Evolutionary conservation across 2,888 invertebrate species (phyloP), one percentile per base, ranked within the genome.

Genomic region (Orthonevra nobilis): DNA sequence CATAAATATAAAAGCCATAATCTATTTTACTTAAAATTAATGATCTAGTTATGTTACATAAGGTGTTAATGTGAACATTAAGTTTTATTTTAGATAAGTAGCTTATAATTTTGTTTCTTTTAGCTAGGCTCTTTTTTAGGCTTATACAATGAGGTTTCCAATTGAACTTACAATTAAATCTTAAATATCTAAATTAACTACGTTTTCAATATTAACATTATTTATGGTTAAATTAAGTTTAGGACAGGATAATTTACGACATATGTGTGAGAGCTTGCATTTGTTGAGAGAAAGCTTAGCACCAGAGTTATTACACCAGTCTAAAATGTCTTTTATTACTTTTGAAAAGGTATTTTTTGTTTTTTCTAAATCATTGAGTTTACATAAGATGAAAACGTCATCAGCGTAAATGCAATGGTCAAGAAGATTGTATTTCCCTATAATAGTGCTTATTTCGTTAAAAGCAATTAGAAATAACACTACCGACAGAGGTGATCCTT

Each of bases 381-480:
- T 52, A 9, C 32, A 30, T 9, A 30, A 12, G 9, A 54, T 34
- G 12, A 17, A 17, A n/a, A 52, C 15, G 23, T 52, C 52, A 52
- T 32, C 52, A 6, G 52, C 52, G 26, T 15, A 44, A 9, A 52
- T 32, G 32, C 30, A 14, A 1, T 34, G 34, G 6, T 52, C 28
- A 9, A 30, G 5, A 7, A 14, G 10, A 34, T 54, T 54, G 20
- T 54, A 15, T 54, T 52, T 30, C 2, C 5, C 10, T 9, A 56
- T 10, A 9, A 20, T 2, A 5, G 3, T 19, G 14, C 9, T 23
- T 19, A 64, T 4, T 28, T 50, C 34, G 36, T 52, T 32, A n/a
- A 36, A 52, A 3, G 64, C 64, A 6, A 64, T 52, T 26, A 38
- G 12, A 64, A 64, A 64, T 15, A 40, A 32, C 3, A 52, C 30